Evolutionary conservation across 1,140 invertebrate species (phyloP), one percentile per base, ranked within the genome.

Genomic region (Saccostrea echinata): DNA sequence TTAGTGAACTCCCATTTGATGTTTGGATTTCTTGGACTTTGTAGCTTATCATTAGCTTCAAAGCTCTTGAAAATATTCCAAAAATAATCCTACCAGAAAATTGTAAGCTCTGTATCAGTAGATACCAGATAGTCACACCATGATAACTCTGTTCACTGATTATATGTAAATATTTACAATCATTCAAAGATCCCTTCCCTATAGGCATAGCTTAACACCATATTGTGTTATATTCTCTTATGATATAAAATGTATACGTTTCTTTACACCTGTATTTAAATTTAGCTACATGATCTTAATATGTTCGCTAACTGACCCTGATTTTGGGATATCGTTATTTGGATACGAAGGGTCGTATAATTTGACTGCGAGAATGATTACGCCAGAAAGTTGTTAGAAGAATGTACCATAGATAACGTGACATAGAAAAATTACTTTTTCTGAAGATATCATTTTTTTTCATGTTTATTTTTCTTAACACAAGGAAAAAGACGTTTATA

Each of bases 1-100:
- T 76, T 76, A 76, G 68, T 76, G 68, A 76, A 76, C 68, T 76
- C 68, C 68, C 27, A 76, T 76, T 76, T 76, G 68, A 76, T 76
- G 68, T 76, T 76, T 30, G 68, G 4, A 33, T 76, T 76, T 76
- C 68, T 30, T 76, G 68, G 68, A 76, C 68, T 76, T 33, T 12
- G 27, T 27, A 16, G 24, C 68, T 76, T 76, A 76, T 76, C 68
- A 76, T 35, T 76, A 27, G 27, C 68, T 76, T 76, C 68, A 21
- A 61, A 61, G 55, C 33, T 76, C 68, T 76, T 76, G 68, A 76
- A 76, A 76, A 76, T 76, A 76, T 76, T 76, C 68, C 68, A 76
- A 76, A 76, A 76, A 76, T 76, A 76, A 76, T 76, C 27, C 68
- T 33, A 76, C 24, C 24, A 33, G 68, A 76, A 76, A 76, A 76